These are phyloP conservation scores for Vimba vimba DNA, from an alignment of 2,113 vertebrate genomes.

Conservation along the genomic window DNA sequence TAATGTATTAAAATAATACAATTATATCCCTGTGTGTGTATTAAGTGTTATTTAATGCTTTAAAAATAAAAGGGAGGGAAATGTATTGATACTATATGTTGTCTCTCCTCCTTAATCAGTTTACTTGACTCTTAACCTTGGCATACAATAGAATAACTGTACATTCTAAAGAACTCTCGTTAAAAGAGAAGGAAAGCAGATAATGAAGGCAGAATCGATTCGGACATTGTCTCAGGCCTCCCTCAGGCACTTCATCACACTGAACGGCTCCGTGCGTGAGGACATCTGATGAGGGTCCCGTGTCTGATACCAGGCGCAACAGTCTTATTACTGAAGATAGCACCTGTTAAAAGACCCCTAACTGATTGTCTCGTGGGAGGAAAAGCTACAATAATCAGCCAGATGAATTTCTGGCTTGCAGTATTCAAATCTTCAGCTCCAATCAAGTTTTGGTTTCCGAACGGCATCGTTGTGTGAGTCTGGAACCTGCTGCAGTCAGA, in stretches of 20 bases:
- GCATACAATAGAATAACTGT: conserved; percentile 8
- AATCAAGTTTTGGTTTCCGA: conserved; percentile 3
- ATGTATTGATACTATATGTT: neutral
- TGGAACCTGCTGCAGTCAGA: neutral
- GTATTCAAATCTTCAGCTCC: neutral
- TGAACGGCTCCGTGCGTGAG: neutral
- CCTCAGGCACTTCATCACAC: conserved; percentile 7
- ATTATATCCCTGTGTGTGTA: too few relatives aligned
- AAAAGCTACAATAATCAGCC: neutral
- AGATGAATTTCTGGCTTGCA: neutral
- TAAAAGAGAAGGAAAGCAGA: conserved; percentile 11
- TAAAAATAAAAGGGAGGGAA: neutral
- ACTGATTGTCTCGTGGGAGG: neutral
- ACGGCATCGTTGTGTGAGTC: neutral
- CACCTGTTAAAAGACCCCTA: conserved; percentile 3
- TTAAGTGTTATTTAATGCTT: too few relatives aligned
- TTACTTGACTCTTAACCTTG: conserved; percentile 15
- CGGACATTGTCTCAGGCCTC: neutral
- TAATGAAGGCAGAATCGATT: conserved; percentile 26
- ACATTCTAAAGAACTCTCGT: neutral
- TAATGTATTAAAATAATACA: too few relatives aligned
- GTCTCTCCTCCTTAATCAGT: neutral
- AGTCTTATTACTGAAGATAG: neutral
- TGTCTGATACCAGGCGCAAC: neutral
- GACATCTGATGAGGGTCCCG: conserved; percentile 1